phyloP scores from a whole-genome alignment of 2,888 invertebrate genomes.

The Synergus umbraculus region DNA sequence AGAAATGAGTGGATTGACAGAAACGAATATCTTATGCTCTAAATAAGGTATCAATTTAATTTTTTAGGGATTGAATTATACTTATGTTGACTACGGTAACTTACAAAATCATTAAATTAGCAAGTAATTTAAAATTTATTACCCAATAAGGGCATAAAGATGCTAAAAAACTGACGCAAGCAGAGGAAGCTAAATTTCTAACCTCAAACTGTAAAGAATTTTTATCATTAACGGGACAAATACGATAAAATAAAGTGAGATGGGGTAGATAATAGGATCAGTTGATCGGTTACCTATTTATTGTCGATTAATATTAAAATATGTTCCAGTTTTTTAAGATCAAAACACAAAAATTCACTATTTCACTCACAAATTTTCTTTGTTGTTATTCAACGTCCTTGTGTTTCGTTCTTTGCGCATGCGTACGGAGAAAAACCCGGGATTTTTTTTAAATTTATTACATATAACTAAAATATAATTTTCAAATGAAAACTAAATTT shows the following conservation, averaged over 20 bases:
- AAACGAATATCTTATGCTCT: not conserved
- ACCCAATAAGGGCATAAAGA: not conserved
- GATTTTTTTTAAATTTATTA: not conserved
- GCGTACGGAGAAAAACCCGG: not conserved
- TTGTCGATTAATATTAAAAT: not conserved
- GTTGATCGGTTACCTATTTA: conserved; percentile 1
- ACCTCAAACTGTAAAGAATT: conserved; percentile 18
- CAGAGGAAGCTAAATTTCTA: not conserved
- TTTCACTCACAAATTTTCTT: not conserved
- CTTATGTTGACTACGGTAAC: not conserved
- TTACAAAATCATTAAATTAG: not conserved
- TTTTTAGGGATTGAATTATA: not conserved
- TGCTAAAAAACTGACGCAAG: not conserved
- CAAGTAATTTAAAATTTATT: not conserved
- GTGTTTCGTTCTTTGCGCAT: not conserved
- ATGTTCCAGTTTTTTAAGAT: conserved; percentile 14
- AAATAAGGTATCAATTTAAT: not conserved
- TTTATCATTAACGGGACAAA: not conserved
- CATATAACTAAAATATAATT: too few species aligned
- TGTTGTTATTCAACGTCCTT: conserved; percentile 29
- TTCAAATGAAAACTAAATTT: too few species aligned
- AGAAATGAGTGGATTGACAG: not conserved
- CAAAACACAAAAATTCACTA: conserved; percentile 10
- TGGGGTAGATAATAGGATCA: not conserved
- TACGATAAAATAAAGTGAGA: not conserved